Evolutionary conservation across 2,888 invertebrate genomes (phyloP).

Genomic region (Slavum lentiscoides): DNA sequence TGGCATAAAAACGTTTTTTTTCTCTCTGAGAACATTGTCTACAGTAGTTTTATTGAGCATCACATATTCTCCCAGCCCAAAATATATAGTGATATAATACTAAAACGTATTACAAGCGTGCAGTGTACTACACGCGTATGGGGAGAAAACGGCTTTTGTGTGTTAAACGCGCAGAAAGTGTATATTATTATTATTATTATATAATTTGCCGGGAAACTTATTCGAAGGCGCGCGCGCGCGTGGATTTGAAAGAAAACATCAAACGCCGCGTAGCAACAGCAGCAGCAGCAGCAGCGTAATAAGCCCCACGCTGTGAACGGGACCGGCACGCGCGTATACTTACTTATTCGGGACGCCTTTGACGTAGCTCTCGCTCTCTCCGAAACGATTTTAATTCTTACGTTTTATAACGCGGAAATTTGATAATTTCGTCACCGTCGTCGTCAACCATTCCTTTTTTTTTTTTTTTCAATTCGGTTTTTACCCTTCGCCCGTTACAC

Average conservation of each 20-base stretch:
- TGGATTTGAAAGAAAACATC: slow-evolving; percentile 41
- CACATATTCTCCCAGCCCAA: too few species aligned
- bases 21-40: too few species aligned
- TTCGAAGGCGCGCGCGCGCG: neutral
- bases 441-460: too few species aligned
- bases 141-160: neutral
- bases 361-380: slow-evolving; percentile 2
- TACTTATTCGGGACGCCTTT: slow-evolving; percentile 39
- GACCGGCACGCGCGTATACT: slow-evolving; percentile 14
- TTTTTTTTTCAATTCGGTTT: neutral
- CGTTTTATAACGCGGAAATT: neutral
- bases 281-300: too few species aligned
- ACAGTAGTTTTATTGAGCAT: too few species aligned
- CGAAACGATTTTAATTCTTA: slow-evolving; percentile 40
- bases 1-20: too few species aligned
- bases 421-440: neutral
- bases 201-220: slow-evolving; percentile 5
- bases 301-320: slow-evolving; percentile 41
- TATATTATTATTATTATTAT: too few species aligned
- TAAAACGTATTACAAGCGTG: too few species aligned
- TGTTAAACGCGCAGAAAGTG: neutral
- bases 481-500: neutral
- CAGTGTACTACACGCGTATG: too few species aligned
- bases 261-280: slow-evolving; percentile 20
- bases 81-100: too few species aligned